Evolutionary conservation across 1,140 invertebrate species (phyloP).

Genomic region (Mamestra configurata): DNA sequence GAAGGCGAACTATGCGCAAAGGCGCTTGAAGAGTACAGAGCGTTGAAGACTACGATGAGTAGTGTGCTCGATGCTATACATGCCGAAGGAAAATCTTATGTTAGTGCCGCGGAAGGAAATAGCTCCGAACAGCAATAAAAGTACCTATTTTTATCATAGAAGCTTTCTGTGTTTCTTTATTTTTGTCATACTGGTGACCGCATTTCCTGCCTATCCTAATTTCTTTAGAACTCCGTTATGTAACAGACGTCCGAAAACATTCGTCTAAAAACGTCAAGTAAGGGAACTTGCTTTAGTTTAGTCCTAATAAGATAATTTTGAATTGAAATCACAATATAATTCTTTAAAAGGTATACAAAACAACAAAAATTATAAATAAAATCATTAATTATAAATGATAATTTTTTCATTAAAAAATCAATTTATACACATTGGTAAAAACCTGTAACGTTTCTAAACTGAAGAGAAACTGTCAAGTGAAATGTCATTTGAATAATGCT

Average conservation of each 20-base stretch:
- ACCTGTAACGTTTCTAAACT: constrained; percentile 1
- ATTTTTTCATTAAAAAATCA: no score
- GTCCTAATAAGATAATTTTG: no score
- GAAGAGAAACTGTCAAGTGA: not conserved
- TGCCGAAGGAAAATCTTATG: constrained; percentile 73
- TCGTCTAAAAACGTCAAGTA: constrained; percentile 8
- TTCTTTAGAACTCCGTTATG: constrained; percentile 5
- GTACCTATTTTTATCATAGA: not conserved
- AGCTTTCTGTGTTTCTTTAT: not conserved
- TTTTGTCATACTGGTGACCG: constrained; percentile 19
- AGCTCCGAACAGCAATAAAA: constrained; percentile 42
- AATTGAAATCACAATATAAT: no score
- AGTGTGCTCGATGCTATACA: constrained; percentile 81
- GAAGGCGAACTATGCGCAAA: constrained; percentile 91
- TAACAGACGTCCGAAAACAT: constrained; percentile 1
- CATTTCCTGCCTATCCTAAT: constrained; percentile 2
- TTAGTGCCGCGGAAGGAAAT: constrained; percentile 55
- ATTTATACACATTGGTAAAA: no score
- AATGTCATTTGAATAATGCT: not conserved
- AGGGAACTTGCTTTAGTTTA: no score
- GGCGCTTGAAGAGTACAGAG: constrained; percentile 90
- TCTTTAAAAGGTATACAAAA: no score
- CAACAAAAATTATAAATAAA: no score
- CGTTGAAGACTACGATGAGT: constrained; percentile 88
- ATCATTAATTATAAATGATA: no score